A percentile compares a stretch with the other conserved stretches of the same genome.
These are phyloP conservation scores for Siniperca scherzeri DNA, from an alignment of 2,797 vertebrate species.

Conservation along the genomic window DNA sequence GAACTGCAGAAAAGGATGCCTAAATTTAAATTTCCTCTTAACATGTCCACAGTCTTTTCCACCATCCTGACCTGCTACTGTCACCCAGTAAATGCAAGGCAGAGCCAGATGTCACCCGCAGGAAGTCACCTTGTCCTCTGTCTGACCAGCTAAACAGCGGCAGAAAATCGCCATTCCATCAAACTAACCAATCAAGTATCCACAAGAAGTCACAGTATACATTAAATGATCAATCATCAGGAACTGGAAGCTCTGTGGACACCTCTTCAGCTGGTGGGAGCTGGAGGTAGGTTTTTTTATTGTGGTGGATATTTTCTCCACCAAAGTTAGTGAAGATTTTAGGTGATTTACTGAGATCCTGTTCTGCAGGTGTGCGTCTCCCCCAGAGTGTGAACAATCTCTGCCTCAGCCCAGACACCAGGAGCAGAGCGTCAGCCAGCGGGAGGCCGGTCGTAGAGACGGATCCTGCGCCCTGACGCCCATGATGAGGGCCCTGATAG, in stretches of 20 bases:
- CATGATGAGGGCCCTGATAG: conserved; percentile 92
- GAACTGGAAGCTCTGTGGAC: conserved; percentile 82
- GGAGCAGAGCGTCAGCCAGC: conserved; percentile 45
- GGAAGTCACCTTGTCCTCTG: conserved; percentile 41
- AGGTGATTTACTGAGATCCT: conserved; percentile 45
- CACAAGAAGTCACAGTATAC: conserved; percentile 83
- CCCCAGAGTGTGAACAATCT: conserved; percentile 88
- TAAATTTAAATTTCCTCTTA: not conserved
- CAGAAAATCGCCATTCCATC: conserved; percentile 46
- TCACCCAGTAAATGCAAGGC: conserved; percentile 75
- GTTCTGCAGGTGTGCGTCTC: conserved; percentile 80
- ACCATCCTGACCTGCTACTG: conserved; percentile 80
- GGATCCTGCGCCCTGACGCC: conserved; percentile 84
- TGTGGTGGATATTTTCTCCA: not conserved
- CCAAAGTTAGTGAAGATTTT: not conserved
- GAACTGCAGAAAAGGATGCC: not conserved
- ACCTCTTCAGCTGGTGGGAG: conserved; percentile 63
- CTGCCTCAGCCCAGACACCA: conserved; percentile 59
- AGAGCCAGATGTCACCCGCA: conserved; percentile 68
- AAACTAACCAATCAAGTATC: conserved; percentile 49
- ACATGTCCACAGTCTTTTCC: conserved; percentile 70
- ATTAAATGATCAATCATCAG: conserved; percentile 83
- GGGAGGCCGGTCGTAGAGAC: conserved; percentile 73
- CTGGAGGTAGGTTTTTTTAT: conserved; percentile 62
- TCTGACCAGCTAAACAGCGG: conserved; percentile 44